Percentiles rank a stretch among this genome's conserved stretches.
phyloP scores from a whole-genome alignment of 2,797 vertebrate species.

The Glossophaga mutica region DNA sequence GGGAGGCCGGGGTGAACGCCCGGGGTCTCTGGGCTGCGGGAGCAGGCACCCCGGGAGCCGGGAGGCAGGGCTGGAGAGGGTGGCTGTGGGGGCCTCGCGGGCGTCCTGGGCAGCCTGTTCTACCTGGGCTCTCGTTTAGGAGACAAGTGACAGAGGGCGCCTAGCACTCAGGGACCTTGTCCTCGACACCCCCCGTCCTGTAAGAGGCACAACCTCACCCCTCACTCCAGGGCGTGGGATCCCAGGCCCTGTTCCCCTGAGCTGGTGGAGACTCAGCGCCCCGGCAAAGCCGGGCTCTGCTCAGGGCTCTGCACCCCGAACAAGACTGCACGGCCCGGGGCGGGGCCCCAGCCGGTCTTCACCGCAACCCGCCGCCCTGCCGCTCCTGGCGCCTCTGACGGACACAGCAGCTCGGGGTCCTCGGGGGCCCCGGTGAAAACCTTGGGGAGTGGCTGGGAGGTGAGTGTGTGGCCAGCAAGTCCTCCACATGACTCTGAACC shows the following conservation, averaged over 20 bases:
- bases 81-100: not conserved
- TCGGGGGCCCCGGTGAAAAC: not conserved
- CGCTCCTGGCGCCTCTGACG: not conserved
- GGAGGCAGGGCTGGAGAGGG: not conserved
- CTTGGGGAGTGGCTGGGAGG: not conserved
- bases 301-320: not conserved
- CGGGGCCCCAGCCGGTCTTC: not conserved
- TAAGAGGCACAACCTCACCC: accelerated
- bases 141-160: not conserved
- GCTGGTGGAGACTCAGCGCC: too few species aligned
- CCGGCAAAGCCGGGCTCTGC: too few species aligned
- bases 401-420: accelerated
- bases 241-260: too few species aligned
- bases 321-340: accelerated
- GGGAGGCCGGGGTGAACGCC: not conserved
- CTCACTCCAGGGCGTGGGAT: too few species aligned
- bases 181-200: not conserved
- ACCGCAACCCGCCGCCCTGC: not conserved
- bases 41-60: not conserved
- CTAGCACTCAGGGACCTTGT: not conserved
- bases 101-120: accelerated
- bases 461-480: not conserved
- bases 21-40: not conserved
- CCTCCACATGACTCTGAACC: not conserved
- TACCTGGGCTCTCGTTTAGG: not conserved